phyloP scores from a whole-genome alignment of 2,888 invertebrate genomes.

The Stegana nigrithorax region DNA sequence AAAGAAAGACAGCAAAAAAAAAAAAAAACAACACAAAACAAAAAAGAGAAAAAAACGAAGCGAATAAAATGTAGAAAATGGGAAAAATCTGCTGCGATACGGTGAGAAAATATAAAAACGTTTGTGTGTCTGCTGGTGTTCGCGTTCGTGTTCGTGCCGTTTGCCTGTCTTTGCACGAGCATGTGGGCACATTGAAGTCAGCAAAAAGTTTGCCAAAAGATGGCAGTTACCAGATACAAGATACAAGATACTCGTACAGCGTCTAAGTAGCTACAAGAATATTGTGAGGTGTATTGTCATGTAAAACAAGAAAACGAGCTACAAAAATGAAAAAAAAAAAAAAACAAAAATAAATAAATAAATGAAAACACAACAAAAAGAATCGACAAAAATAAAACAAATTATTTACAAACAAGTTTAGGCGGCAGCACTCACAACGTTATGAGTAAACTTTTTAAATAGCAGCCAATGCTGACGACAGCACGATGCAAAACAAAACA shows the following conservation, averaged over 20 bases:
- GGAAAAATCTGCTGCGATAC: background rate
- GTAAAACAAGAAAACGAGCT: background rate
- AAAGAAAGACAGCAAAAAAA: background rate
- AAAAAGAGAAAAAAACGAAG: background rate
- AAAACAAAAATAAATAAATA: background rate
- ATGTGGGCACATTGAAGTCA: background rate
- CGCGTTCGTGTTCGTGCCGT: background rate
- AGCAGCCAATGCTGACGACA: slow-evolving; percentile 44
- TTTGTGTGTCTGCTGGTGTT: background rate
- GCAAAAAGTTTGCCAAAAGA: slow-evolving; percentile 2
- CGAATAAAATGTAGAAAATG: no score
- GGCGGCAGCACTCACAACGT: slow-evolving; percentile 44
- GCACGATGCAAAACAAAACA: slow-evolving; percentile 22
- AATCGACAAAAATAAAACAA: slow-evolving; percentile 58
- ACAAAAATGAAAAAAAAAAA: background rate
- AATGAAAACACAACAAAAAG: slow-evolving; percentile 36
- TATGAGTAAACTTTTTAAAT: slow-evolving; percentile 51
- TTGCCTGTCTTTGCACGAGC: background rate
- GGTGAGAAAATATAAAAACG: background rate
- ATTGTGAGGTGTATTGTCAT: slow-evolving; percentile 3
- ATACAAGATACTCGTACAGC: background rate
- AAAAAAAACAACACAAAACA: background rate
- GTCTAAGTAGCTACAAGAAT: slow-evolving; percentile 1
- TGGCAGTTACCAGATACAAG: background rate
- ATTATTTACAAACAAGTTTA: slow-evolving; percentile 60